phyloP scores from a whole-genome alignment of 2,113 vertebrate genomes.

The Orthonyx spaldingii region DNA sequence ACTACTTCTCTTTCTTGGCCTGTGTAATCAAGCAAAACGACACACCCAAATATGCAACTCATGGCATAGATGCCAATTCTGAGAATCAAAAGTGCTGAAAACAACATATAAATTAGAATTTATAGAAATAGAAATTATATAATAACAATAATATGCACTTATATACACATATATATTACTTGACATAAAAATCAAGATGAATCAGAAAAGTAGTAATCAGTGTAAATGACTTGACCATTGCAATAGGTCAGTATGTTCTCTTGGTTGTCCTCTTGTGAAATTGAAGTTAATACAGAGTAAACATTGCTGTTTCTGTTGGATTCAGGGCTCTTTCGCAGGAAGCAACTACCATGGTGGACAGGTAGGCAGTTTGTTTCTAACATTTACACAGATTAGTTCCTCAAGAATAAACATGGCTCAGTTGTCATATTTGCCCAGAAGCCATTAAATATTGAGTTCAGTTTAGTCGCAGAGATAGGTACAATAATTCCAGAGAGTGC shows the following conservation, averaged over 20 bases:
- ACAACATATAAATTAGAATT: neutral
- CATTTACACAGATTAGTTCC: neutral
- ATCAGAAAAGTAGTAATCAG: neutral
- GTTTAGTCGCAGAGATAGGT: neutral
- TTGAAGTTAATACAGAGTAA: neutral
- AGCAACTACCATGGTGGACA: neutral
- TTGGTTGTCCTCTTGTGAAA: neutral
- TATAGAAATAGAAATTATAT: neutral
- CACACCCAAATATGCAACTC: neutral
- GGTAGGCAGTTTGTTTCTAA: neutral
- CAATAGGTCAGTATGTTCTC: neutral
- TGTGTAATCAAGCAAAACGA: neutral
- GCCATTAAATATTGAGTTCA: neutral
- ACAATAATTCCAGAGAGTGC: neutral
- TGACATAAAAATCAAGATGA: neutral
- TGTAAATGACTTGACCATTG: neutral
- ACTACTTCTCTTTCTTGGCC: neutral
- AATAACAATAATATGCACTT: neutral
- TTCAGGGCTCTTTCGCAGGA: conserved; percentile 19
- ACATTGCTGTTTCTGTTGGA: neutral
- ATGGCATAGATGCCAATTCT: neutral
- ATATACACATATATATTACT: neutral
- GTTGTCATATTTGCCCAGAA: neutral
- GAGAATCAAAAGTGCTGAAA: neutral
- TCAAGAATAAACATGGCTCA: neutral